Evolutionary conservation across 2,888 invertebrate species (phyloP).

Genomic region (Margaritifera margaritifera): DNA sequence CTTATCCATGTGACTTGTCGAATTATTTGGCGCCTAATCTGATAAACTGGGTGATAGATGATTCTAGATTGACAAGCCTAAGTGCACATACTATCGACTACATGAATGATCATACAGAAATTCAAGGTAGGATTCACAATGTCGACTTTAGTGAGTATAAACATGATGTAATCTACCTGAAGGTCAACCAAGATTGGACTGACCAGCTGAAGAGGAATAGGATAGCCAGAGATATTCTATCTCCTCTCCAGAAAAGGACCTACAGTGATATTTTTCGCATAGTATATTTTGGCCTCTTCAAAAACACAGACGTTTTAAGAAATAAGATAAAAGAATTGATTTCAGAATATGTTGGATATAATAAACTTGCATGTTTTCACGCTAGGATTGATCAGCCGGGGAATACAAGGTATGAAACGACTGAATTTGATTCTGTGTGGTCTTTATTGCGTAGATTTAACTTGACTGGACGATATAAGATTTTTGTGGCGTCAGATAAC

Average conservation of each 20-base stretch:
- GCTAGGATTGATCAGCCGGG: conserved; percentile 14
- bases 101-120: conserved; percentile 6
- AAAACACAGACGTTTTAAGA: conserved; percentile 3
- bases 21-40: conserved; percentile 15
- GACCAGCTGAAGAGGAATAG: conserved; percentile 10
- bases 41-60: conserved; percentile 14
- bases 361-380: conserved; percentile 20
- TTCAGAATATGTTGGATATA: conserved; percentile 5
- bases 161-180: conserved; percentile 11
- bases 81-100: conserved; percentile 6
- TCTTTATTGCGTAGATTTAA: conserved; percentile 11
- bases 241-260: conserved; percentile 10
- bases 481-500: conserved; percentile 21
- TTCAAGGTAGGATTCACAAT: conserved; percentile 5
- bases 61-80: background rate
- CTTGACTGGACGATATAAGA: conserved; percentile 1
- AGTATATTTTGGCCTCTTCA: conserved; percentile 17
- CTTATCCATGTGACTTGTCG: conserved; percentile 11
- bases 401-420: conserved; percentile 7
- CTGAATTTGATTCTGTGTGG: conserved; percentile 4
- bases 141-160: background rate
- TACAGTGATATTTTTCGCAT: conserved; percentile 16
- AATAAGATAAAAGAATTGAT: conserved; percentile 4
- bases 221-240: conserved; percentile 10
- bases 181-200: conserved; percentile 21